Conservation (phyloP, 2,888 invertebrate species). For the Azorinus chamasolen region DNA sequence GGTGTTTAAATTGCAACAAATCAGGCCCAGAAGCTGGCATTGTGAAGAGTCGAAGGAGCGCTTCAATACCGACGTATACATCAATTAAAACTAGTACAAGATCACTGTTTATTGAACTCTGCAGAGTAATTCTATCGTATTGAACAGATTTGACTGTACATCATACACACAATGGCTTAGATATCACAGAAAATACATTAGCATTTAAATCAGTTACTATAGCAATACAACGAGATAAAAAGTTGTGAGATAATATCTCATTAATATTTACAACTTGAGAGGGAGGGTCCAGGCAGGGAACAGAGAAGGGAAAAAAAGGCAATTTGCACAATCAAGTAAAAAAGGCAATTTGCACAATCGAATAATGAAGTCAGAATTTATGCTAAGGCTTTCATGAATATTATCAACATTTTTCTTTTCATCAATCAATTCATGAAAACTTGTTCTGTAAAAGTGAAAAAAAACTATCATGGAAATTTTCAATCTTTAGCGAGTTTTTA, state of each 20-base stretch:
- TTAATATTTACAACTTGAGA: conserved; percentile 59
- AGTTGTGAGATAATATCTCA: conserved; percentile 41
- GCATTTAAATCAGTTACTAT: conserved; percentile 69
- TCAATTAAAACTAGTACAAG: neutral
- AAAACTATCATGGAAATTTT: no score
- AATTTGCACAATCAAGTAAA: neutral
- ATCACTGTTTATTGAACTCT: conserved; percentile 37
- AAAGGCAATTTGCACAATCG: no score
- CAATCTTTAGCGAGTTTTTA: no score
- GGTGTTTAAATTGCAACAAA: conserved; percentile 64
- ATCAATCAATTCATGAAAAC: no score
- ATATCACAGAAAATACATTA: conserved; percentile 62
- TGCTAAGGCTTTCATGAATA: no score
- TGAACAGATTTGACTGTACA: conserved; percentile 53
- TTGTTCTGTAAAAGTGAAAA: no score
- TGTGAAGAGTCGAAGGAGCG: no score
- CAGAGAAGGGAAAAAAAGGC: neutral
- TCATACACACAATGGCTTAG: conserved; percentile 58
- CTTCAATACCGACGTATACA: conserved; percentile 6
- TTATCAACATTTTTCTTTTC: no score
- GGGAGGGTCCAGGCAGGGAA: neutral
- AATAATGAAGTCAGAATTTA: no score
- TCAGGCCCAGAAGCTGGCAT: conserved; percentile 32
- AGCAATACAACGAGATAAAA: conserved; percentile 53
- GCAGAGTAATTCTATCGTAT: conserved; percentile 19